Base-by-base conservation (phyloP, 2,113 vertebrate species). In the Centrocercus urophasianus region DNA sequence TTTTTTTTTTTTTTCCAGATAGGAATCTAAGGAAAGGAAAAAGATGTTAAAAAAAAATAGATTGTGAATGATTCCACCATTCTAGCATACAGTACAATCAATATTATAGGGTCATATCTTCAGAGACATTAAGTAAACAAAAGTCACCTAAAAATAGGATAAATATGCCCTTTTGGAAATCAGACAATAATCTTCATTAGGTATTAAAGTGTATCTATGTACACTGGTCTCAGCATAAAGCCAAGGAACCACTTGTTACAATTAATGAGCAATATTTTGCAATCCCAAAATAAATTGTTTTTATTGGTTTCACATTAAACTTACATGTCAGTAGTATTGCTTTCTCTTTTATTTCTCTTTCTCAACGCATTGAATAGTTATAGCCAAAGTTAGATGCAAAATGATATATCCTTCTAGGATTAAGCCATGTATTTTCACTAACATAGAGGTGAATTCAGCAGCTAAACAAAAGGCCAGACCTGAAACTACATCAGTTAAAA, bases 1-100 rank as follows among this genome's bases (percentile, higher is more conserved):
- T 78, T 59, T 83, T 65, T 83, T 83, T 57, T 38, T 38, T 74
- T 48, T 65, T 83, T 83, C 61, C 70, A 86, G 91, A 75, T 14
- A 67, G 28, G 38, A 89, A 76, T 43, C 72, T n/a, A 83, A 10
- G 18, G 60, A 40, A 38, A 56, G 81, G 65, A 67, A 83, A 80
- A 80, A 67, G 19, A 60, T 52, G 27, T 8, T 8, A 17, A 14
- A 14, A 60, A 91, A 52, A 50, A 88, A 74, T 86, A n/a, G 47
- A 71, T 24, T 88, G 56, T 63, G 30, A 91, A 86, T 74, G 38
- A 81, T 91, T 88, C 30, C 76, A 77, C 32, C 83, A 21, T 11
- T 75, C 61, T 90, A 54, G 48, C 43, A 67, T 50, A 75, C 11
- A 48, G 17, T 12, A 48, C 13, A 56, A 76, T 34, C 32, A 61